Conservation (phyloP, 92 coral and sea anemone genomes). For the Muricea muricata region DNA sequence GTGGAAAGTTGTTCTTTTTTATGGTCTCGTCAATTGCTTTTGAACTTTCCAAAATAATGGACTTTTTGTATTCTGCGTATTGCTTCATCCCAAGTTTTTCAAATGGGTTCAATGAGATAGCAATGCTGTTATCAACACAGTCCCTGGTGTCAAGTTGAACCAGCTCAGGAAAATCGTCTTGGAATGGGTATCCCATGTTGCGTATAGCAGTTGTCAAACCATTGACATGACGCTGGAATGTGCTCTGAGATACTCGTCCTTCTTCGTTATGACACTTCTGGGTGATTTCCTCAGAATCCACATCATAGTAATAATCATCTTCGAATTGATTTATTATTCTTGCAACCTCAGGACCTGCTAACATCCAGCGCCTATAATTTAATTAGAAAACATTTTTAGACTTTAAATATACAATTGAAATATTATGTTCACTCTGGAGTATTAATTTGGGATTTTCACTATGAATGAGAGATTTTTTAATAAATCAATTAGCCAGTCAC, state of each 20-base stretch:
- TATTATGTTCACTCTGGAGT: not conserved
- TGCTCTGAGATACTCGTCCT: slow-evolving; percentile 41
- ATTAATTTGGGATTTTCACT: not conserved
- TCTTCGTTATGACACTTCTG: slow-evolving; percentile 57
- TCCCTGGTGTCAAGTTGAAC: slow-evolving; percentile 66
- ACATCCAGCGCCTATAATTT: slow-evolving; percentile 53
- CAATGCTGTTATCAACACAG: slow-evolving; percentile 54
- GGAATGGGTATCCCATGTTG: slow-evolving; percentile 67
- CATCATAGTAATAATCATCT: slow-evolving; percentile 51
- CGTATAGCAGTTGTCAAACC: slow-evolving; percentile 38
- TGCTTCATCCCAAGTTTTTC: slow-evolving; percentile 49
- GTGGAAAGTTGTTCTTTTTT: slow-evolving; percentile 40
- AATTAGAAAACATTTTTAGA: not conserved
- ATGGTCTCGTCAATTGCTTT: slow-evolving; percentile 45
- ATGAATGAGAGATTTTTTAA: not conserved
- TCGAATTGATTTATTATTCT: slow-evolving; percentile 56
- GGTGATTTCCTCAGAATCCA: slow-evolving; percentile 43
- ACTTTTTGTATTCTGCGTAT: slow-evolving; percentile 34
- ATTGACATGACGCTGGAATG: slow-evolving; percentile 53
- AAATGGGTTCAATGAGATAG: slow-evolving; percentile 32
- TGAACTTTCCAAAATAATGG: slow-evolving; percentile 42
- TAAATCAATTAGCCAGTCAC: not conserved
- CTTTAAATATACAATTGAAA: too few relatives aligned
- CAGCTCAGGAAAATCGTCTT: slow-evolving; percentile 64
- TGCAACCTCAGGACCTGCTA: slow-evolving; percentile 61